phyloP scores from a whole-genome alignment of 53 echinoderm and acorn worm genomes.

The Actinopyga echinites region DNA sequence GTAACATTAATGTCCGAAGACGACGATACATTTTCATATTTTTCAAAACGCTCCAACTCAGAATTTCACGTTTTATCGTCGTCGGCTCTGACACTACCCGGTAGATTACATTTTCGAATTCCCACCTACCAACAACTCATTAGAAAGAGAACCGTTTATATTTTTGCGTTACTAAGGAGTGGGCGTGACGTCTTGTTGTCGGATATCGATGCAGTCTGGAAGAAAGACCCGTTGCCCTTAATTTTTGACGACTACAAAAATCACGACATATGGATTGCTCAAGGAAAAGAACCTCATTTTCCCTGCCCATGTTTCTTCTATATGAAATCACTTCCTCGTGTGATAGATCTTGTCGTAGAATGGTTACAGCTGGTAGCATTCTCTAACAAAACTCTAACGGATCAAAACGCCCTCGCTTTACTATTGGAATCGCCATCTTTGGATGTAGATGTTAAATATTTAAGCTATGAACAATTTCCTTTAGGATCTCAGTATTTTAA shows the following conservation, averaged over 20 bases:
- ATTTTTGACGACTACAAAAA: slow-evolving; percentile 1
- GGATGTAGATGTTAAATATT: slow-evolving; percentile 19
- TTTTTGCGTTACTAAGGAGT: neutral
- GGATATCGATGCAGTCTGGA: slow-evolving; percentile 31
- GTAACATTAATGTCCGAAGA: slow-evolving; percentile 54
- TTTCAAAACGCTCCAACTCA: slow-evolving; percentile 30
- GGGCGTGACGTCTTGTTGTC: slow-evolving; percentile 30
- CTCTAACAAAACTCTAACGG: slow-evolving; percentile 1
- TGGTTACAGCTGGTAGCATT: neutral
- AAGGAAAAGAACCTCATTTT: slow-evolving; percentile 7
- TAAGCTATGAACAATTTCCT: slow-evolving; percentile 1
- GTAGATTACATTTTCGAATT: neutral
- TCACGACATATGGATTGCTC: slow-evolving; percentile 31
- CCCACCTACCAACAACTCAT: slow-evolving; percentile 9
- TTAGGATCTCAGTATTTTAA: slow-evolving; percentile 14
- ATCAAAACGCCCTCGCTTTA: slow-evolving; percentile 4
- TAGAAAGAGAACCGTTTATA: slow-evolving; percentile 20
- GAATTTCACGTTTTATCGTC: slow-evolving; percentile 22
- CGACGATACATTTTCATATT: slow-evolving; percentile 39
- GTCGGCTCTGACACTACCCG: neutral
- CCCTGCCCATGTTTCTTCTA: slow-evolving; percentile 49
- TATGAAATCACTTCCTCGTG: neutral
- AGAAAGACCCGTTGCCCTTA: slow-evolving; percentile 21
- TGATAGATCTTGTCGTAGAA: neutral
- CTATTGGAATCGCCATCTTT: neutral